phyloP scores from a whole-genome alignment of 2,113 vertebrate species.

The Corythornis vintsioides region DNA sequence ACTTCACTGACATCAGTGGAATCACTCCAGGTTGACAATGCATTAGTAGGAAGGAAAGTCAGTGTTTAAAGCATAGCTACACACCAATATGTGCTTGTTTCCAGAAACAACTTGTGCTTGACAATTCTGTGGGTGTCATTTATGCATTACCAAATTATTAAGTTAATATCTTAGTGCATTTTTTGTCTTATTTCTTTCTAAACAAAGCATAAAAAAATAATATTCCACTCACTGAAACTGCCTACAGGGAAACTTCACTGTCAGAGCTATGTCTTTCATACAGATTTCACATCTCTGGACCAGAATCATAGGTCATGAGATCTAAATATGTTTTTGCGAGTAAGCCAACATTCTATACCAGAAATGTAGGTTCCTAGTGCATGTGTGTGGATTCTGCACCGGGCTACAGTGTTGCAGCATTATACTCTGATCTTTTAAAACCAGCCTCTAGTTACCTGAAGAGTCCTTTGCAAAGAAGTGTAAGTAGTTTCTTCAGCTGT shows the following conservation, averaged over 20 bases:
- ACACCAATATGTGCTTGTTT: conserved; percentile 30
- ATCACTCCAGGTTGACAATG: neutral
- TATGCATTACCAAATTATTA: conserved; percentile 32
- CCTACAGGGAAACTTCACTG: conserved; percentile 1
- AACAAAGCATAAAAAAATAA: conserved; percentile 32
- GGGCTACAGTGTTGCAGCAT: neutral
- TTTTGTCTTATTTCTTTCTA: conserved; percentile 46
- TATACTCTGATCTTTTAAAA: neutral
- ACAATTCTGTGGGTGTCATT: conserved; percentile 45
- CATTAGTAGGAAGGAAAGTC: neutral
- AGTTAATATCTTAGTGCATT: neutral
- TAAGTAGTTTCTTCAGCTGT: conserved; percentile 87
- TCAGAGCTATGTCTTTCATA: neutral
- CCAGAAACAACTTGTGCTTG: neutral
- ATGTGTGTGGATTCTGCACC: fast-evolving
- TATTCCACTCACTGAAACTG: neutral
- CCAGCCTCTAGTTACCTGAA: conserved; percentile 80
- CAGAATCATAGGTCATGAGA: neutral
- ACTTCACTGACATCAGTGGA: neutral
- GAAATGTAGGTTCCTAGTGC: neutral
- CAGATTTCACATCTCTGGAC: neutral
- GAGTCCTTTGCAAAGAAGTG: conserved; percentile 86
- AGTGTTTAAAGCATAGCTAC: neutral
- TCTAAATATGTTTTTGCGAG: neutral
- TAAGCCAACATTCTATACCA: neutral